Base-by-base conservation (phyloP, 2,888 invertebrate species). In the Augochlorella aurata region DNA sequence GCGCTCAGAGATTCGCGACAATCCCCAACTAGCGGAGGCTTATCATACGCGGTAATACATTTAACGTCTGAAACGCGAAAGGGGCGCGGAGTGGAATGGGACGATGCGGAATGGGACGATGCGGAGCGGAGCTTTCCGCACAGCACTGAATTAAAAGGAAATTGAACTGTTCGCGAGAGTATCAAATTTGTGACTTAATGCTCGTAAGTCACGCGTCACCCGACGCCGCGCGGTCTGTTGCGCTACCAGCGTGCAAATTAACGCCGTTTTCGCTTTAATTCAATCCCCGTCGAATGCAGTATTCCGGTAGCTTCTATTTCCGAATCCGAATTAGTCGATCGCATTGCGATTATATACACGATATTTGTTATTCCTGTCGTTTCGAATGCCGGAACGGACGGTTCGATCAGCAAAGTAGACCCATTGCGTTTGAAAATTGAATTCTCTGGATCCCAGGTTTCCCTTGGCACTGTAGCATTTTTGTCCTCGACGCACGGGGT, bases 71-170 rank as follows among this genome's bases (percentile, higher is more conserved):
- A 63, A 67, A 67, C 69, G 29, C 21, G 38, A 71, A 29, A 16
- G 61, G 38, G 18, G 12, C 7, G 47, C 29, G 47, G 47, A 47
- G 3, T 1, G 47, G 47, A 5, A 29, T 38, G 38, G 5, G 0
- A 4, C 38, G 38, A 5, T 0, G 38, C 38, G 38, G 5, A 3
- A 7, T 0, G 38, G 38, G 38, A 4, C 38, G 29, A 3, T 3
- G 38, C 38, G 38, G 38, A 7, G 38, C 38, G 38, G 38, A 5
- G 38, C 38, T 38, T 5, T 38, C 38, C 38, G 5, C 38, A 5
- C 38, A 14, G 14, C 49, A 72, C 52, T 74, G 74, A 82, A 82
- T 83, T 79, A 83, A 76, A 82, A 83, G 83, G 82, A 83, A 83
- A 83, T 83, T 83, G 83, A 73, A 83, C 82, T 83, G 82, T 79